Conservation (phyloP, 1,140 invertebrate genomes). For the Temnothorax longispinosus region DNA sequence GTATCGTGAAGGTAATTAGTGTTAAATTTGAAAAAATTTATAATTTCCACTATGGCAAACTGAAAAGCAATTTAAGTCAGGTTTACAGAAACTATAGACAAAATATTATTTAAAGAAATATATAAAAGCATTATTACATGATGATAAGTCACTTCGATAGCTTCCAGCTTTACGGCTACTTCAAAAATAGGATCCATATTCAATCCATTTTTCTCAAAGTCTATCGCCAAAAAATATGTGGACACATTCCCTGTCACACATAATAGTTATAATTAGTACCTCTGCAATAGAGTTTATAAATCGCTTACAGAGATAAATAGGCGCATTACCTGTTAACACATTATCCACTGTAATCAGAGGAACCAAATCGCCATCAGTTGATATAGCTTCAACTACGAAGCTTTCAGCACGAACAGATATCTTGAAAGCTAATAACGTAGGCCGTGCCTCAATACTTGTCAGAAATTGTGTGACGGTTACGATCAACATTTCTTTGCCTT, state of each 20-base stretch:
- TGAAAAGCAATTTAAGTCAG: slow-evolving; percentile 82
- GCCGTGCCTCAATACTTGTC: slow-evolving; percentile 90
- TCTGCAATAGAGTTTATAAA: neutral
- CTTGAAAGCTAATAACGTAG: slow-evolving; percentile 90
- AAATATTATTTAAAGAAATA: neutral
- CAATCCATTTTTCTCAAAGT: slow-evolving; percentile 91
- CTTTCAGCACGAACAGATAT: slow-evolving; percentile 91
- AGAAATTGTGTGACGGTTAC: slow-evolving; percentile 91
- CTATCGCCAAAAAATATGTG: slow-evolving; percentile 90
- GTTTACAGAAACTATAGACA: slow-evolving; percentile 46
- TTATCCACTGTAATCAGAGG: slow-evolving; percentile 90
- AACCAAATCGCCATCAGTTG: slow-evolving; percentile 91
- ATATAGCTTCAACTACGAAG: slow-evolving; percentile 92
- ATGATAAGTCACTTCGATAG: slow-evolving; percentile 92
- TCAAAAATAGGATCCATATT: slow-evolving; percentile 90
- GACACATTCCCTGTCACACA: slow-evolving; percentile 86
- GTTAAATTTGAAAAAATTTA: slow-evolving; percentile 90
- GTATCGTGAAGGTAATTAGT: slow-evolving; percentile 78
- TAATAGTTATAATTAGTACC: slow-evolving; percentile 34
- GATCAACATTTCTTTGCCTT: slow-evolving; percentile 90
- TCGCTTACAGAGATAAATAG: slow-evolving; percentile 1
- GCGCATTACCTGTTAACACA: slow-evolving; percentile 87
- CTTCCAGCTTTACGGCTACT: slow-evolving; percentile 89
- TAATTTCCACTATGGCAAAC: slow-evolving; percentile 91
- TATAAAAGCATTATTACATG: slow-evolving; percentile 86